phyloP scores from a whole-genome alignment of 2,797 vertebrate species.

The Notoglanidium macrostoma region DNA sequence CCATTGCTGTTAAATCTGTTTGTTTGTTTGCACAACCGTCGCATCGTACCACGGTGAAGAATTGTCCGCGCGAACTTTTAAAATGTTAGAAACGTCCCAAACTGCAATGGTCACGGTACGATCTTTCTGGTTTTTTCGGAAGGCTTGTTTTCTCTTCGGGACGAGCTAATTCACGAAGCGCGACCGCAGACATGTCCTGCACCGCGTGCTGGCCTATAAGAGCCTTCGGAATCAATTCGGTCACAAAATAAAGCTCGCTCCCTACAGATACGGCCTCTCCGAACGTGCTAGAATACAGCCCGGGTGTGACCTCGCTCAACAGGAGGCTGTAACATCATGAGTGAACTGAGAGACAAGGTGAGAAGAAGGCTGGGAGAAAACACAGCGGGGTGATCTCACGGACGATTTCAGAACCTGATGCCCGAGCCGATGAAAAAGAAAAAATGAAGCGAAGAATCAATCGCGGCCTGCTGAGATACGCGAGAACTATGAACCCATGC shows the following conservation, averaged over 20 bases:
- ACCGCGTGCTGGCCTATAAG: background rate
- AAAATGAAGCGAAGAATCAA: background rate
- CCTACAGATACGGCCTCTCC: background rate
- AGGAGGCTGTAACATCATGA: background rate
- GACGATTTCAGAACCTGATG: background rate
- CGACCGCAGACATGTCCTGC: slow-evolving; percentile 23
- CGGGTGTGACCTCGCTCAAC: background rate
- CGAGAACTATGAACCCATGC: background rate
- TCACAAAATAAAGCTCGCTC: background rate
- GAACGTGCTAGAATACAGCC: background rate
- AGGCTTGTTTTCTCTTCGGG: background rate
- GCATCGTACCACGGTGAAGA: background rate
- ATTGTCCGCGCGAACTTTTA: background rate
- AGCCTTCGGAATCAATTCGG: slow-evolving; percentile 1
- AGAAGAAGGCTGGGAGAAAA: slow-evolving; percentile 1
- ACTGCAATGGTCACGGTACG: background rate
- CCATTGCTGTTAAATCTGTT: background rate
- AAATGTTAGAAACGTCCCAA: background rate
- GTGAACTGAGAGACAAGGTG: slow-evolving; percentile 6
- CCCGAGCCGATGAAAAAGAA: background rate
- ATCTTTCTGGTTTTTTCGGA: background rate
- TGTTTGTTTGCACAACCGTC: background rate
- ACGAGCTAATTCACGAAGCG: slow-evolving; percentile 9
- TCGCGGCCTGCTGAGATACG: slow-evolving; percentile 15
- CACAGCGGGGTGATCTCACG: background rate